phyloP scores from a whole-genome alignment of 2,888 invertebrate species.

The Herminia tarsipennalis region DNA sequence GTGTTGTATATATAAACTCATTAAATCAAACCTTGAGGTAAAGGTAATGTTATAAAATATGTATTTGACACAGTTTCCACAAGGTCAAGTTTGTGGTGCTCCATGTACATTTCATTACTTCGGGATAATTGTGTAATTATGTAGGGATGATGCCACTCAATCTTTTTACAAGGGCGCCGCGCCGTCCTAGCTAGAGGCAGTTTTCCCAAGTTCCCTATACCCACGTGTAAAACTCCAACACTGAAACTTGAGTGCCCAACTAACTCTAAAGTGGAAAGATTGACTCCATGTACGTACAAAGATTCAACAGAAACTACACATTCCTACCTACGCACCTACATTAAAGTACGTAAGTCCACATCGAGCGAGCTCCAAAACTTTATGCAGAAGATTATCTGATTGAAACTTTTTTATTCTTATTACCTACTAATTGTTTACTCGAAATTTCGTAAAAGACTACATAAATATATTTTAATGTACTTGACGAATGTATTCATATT shows the following conservation, averaged over 20 bases:
- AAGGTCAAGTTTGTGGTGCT: conserved; percentile 7
- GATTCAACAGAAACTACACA: conserved; percentile 1
- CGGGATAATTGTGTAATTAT: conserved; percentile 27
- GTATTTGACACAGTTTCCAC: not conserved
- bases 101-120: conserved; percentile 12
- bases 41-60: too few relatives aligned
- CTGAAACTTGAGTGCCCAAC: conserved; percentile 35
- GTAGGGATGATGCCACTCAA: conserved; percentile 25
- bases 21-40: too few relatives aligned
- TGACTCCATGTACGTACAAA: conserved; percentile 23
- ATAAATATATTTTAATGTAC: too few relatives aligned
- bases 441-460: conserved; percentile 2
- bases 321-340: not conserved
- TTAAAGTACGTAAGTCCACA: conserved; percentile 1
- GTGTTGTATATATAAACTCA: too few relatives aligned
- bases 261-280: conserved; percentile 36
- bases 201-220: conserved; percentile 13
- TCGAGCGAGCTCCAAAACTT: conserved; percentile 4
- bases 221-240: conserved; percentile 32
- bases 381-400: conserved; percentile 6
- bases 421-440: conserved; percentile 1
- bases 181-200: conserved; percentile 36
- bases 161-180: conserved; percentile 29
- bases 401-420: not conserved
- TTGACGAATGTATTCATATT: too few relatives aligned